phyloP scores from a whole-genome alignment of 2,113 vertebrate genomes.

The Loxodonta africana region DNA sequence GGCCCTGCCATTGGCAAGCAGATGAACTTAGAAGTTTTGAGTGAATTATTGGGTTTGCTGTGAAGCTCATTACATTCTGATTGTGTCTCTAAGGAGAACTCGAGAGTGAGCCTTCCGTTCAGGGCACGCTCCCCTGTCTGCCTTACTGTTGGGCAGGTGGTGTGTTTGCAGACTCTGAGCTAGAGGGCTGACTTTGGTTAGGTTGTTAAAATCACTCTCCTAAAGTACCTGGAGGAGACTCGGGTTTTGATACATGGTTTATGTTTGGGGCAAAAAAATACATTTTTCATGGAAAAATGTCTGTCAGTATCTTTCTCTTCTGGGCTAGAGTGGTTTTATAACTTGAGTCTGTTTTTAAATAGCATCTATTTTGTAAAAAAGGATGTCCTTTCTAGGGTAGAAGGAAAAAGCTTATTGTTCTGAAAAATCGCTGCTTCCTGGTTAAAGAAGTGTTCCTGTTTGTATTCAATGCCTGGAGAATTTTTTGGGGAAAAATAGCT shows the following conservation, averaged over 20 bases:
- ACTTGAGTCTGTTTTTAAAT: constrained; percentile 48
- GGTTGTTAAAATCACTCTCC: not conserved
- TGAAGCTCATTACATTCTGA: not conserved
- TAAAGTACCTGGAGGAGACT: too few species aligned
- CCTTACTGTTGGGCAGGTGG: not conserved
- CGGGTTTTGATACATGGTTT: not conserved
- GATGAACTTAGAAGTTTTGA: not conserved
- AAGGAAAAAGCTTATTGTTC: constrained; percentile 76
- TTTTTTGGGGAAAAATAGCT: not conserved
- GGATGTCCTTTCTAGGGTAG: constrained; percentile 72
- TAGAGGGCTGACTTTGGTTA: too few species aligned
- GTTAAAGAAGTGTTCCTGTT: constrained; percentile 67
- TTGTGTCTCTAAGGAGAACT: not conserved
- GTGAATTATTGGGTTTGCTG: not conserved
- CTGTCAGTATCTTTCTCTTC: not conserved
- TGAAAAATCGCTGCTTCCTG: constrained; percentile 66
- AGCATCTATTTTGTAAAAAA: constrained; percentile 69
- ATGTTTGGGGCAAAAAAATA: not conserved
- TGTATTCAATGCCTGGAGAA: constrained; percentile 50
- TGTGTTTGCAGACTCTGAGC: not conserved
- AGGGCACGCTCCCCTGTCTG: not conserved
- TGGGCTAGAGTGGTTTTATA: not conserved
- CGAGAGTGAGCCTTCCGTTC: not conserved
- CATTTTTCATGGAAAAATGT: not conserved
- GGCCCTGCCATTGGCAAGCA: not conserved